phyloP scores from a whole-genome alignment of 2,113 vertebrate genomes.

The Nestor notabilis region DNA sequence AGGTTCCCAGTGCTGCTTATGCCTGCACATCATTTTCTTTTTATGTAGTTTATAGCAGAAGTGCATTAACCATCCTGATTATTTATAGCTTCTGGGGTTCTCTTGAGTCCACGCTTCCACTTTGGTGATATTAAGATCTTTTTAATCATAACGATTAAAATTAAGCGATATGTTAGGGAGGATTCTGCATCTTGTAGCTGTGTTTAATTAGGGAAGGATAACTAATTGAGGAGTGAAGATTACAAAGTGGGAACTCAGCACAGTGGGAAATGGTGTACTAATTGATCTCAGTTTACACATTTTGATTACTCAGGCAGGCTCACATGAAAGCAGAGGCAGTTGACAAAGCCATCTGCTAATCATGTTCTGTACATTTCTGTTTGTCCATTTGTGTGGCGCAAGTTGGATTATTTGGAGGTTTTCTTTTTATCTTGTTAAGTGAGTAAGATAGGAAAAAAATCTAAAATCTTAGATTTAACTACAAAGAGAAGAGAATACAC shows the following conservation, averaged over 20 bases:
- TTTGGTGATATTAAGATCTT: not conserved
- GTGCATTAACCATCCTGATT: not conserved
- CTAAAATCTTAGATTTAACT: not conserved
- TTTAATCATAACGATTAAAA: not conserved
- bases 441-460: not conserved
- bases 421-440: not conserved
- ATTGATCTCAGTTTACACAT: not conserved
- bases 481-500: not conserved
- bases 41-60: not conserved
- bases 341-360: not conserved
- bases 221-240: not conserved
- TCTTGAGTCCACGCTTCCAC: not conserved
- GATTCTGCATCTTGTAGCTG: not conserved
- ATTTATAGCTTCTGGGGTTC: not conserved
- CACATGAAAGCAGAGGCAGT: not conserved
- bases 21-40: not conserved
- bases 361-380: not conserved
- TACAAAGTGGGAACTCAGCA: not conserved
- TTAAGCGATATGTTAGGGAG: not conserved
- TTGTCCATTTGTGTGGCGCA: not conserved
- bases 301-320: not conserved
- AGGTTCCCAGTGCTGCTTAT: not conserved
- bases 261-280: not conserved
- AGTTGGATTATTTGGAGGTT: not conserved
- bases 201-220: conserved; percentile 19